Evolutionary conservation across 30 jellyfish, hydroid and myxozoan species (phyloP).

Genomic region (Clytia hemisphaerica): DNA sequence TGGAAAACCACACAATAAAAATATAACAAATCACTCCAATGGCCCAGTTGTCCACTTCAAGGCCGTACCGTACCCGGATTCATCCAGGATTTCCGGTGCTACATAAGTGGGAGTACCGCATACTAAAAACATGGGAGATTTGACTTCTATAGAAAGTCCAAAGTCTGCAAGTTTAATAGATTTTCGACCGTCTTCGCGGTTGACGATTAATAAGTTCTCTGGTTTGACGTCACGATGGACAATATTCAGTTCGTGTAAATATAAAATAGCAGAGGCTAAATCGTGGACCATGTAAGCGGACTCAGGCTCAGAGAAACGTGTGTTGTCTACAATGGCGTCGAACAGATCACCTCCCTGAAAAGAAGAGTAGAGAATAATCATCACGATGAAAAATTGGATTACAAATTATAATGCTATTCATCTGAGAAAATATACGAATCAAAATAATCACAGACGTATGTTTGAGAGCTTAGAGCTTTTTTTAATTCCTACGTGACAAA

Average conservation of each 20-base stretch:
- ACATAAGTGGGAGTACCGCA: conserved; percentile 99
- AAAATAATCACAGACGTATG: too few species aligned
- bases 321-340: conserved; percentile 92
- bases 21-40: conserved; percentile 83
- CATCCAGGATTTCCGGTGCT: conserved; percentile 95
- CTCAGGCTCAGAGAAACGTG: conserved; percentile 87
- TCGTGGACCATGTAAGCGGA: conserved; percentile 93
- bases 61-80: conserved; percentile 99
- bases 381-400: neutral
- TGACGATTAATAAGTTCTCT: conserved; percentile 84
- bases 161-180: conserved; percentile 89
- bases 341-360: conserved; percentile 85
- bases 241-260: conserved; percentile 57
- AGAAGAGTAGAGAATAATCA: neutral
- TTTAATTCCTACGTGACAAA: too few species aligned
- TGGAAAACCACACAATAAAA: conserved; percentile 87
- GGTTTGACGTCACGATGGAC: conserved; percentile 96
- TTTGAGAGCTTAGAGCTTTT: too few species aligned
- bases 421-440: too few species aligned
- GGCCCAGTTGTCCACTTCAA: conserved; percentile 91
- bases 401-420: neutral
- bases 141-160: conserved; percentile 91
- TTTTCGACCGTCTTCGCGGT: conserved; percentile 47
- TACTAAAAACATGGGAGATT: conserved; percentile 89
- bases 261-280: conserved; percentile 76